Percentiles rank a stretch among this genome's conserved stretches.
Conservation (phyloP, 2,113 vertebrate genomes). For the Cephalopterus ornatus region DNA sequence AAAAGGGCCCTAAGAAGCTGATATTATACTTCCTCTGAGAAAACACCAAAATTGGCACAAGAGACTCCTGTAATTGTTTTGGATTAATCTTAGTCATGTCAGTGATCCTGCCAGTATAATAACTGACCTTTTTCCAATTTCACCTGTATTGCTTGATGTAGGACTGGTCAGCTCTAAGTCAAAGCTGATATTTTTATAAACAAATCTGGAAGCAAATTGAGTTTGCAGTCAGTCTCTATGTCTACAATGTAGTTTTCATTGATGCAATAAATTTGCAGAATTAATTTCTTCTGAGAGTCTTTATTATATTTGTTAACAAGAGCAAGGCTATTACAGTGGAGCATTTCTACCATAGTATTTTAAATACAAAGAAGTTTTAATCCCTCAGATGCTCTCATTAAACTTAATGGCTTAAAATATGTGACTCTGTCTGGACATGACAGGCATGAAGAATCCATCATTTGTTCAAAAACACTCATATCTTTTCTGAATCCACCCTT, state of each 20-base stretch:
- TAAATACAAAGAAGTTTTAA: neutral
- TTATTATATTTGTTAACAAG: slow-evolving; percentile 31
- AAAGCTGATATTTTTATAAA: slow-evolving; percentile 45
- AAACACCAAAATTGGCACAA: neutral
- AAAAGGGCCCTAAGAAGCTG: neutral
- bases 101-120: neutral
- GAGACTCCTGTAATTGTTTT: neutral
- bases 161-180: slow-evolving; percentile 1
- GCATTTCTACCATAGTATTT: neutral
- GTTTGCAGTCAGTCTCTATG: slow-evolving; percentile 38
- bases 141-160: neutral
- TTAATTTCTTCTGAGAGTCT: neutral
- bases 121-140: neutral
- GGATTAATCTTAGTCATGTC: neutral
- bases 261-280: slow-evolving; percentile 36
- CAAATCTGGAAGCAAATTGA: slow-evolving; percentile 23
- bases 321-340: neutral
- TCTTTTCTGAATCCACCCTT: slow-evolving; percentile 10
- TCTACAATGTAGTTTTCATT: slow-evolving; percentile 58
- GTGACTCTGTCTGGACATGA: neutral
- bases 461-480: neutral
- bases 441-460: neutral
- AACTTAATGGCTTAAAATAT: neutral
- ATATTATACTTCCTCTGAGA: neutral
- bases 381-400: neutral